Evolutionary conservation across 2,888 invertebrate species (phyloP), one percentile per base, ranked within the genome.

Genomic region (Melanophora roralis): DNA sequence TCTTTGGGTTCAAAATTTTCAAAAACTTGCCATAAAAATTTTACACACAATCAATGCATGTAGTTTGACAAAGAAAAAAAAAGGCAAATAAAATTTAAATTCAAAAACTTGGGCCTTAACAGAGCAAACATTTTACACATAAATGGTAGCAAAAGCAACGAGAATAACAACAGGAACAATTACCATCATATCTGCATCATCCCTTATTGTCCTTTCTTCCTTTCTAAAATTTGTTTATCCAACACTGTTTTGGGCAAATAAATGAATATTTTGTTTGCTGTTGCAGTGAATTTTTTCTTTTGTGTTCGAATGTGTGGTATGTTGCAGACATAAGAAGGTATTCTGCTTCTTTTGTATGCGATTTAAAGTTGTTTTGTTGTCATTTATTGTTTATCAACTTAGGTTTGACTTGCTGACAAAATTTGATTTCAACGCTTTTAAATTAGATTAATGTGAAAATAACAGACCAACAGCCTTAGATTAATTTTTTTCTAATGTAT

Each of bases 341-440:
- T 49, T 45, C 21, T 40, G 40, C 51, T 64, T 60, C 59, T 67
- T 81, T 74, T 57, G 78, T 62, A n/a, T 62, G 57, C 34, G 40
- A 34, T 32, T 72, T 57, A 45, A n/a, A 27, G 16, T 43, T 45
- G 19, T 78, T 76, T 43, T 34, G 47, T 65, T 65, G 40, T n/a
- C 84, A 83, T 84, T 83, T 53, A 75, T 59, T 73, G 67, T 59
- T 82, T 82, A 72, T 51, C 57, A 76, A 47, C 64, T 64, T 80
- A 73, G 84, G 83, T 83, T 83, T 85, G 85, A 73, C 84, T 87
- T 76, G 80, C 59, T 67, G 68, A 64, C 68, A 83, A 86, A 89
- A 89, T 89, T 88, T 87, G 86, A 89, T 89, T 89, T 89, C 86
- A 88, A 87, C 86, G 86, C 86, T 88, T 89, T 59, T 85, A 89